Evolutionary conservation across 2,113 vertebrate genomes (phyloP).

Genomic region (Tragulus kanchil): DNA sequence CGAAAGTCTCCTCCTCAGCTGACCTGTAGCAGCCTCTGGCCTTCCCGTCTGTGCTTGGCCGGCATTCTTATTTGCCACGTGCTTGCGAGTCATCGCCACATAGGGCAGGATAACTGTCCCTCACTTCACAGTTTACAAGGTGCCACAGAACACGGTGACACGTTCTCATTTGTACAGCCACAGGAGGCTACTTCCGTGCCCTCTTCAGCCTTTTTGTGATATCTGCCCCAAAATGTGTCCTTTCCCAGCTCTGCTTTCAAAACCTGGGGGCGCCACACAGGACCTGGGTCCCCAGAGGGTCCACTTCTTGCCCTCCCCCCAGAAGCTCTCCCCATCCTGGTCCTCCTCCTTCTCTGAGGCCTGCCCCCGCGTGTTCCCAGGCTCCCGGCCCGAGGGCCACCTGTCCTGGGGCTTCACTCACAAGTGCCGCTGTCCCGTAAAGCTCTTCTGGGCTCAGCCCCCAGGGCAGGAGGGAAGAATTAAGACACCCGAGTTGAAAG

Average conservation of each 20-base stretch:
- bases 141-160: neutral
- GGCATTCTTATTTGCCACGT: neutral
- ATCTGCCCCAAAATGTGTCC: neutral
- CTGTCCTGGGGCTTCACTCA: constrained; percentile 77
- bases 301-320: neutral
- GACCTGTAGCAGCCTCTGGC: neutral
- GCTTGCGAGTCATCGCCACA: neutral
- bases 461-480: constrained; percentile 63
- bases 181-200: neutral
- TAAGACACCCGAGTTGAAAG: constrained; percentile 76
- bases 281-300: neutral
- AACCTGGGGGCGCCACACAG: neutral
- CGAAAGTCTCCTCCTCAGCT: neutral
- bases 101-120: neutral
- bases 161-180: neutral
- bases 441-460: constrained; percentile 60
- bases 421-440: constrained; percentile 69
- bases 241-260: neutral
- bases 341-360: neutral
- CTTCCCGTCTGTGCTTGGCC: neutral
- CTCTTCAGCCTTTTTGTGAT: neutral
- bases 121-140: constrained; percentile 59
- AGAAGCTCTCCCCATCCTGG: neutral
- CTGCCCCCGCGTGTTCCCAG: neutral
- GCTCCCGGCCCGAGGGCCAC: constrained; percentile 40